A percentile compares a stretch with the other conserved stretches of the same genome.
These are phyloP conservation scores for Drosophila meridiana DNA, from an alignment of 2,888 invertebrate species.

Conservation along the genomic window DNA sequence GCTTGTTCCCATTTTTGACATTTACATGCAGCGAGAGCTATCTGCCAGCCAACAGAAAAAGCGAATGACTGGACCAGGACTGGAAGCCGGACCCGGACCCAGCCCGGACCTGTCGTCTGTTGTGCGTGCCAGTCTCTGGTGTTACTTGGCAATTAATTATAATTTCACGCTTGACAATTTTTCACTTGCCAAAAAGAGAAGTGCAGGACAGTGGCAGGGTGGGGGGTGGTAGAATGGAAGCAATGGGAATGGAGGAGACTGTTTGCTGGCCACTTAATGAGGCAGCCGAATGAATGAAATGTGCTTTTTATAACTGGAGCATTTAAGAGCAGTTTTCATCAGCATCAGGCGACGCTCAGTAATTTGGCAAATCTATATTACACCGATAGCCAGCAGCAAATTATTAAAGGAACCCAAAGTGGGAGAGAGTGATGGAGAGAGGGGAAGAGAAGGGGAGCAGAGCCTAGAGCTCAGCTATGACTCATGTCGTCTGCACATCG, in stretches of 20 bases:
- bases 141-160: constrained; percentile 73
- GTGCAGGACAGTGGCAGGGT: neutral
- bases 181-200: constrained; percentile 52
- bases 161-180: constrained; percentile 76
- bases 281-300: constrained; percentile 39
- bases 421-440: constrained; percentile 29
- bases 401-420: constrained; percentile 32
- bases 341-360: constrained; percentile 12
- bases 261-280: constrained; percentile 36
- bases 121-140: constrained; percentile 54
- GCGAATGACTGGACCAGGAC: neutral
- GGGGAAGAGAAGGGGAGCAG: neutral
- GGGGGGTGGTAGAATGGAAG: neutral
- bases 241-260: constrained; percentile 10
- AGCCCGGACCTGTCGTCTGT: constrained; percentile 21
- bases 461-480: constrained; percentile 34
- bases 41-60: constrained; percentile 32
- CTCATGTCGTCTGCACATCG: constrained; percentile 39
- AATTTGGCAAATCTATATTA: constrained; percentile 41
- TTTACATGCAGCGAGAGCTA: constrained; percentile 42
- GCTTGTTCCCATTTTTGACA: constrained; percentile 45
- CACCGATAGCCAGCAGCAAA: constrained; percentile 27
- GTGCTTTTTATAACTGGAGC: constrained; percentile 50
- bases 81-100: neutral
- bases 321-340: constrained; percentile 28